These are phyloP conservation scores for Ophiothrix spiculata DNA, from an alignment of 35 echinoderm and acorn worm species.

Conservation along the genomic window DNA sequence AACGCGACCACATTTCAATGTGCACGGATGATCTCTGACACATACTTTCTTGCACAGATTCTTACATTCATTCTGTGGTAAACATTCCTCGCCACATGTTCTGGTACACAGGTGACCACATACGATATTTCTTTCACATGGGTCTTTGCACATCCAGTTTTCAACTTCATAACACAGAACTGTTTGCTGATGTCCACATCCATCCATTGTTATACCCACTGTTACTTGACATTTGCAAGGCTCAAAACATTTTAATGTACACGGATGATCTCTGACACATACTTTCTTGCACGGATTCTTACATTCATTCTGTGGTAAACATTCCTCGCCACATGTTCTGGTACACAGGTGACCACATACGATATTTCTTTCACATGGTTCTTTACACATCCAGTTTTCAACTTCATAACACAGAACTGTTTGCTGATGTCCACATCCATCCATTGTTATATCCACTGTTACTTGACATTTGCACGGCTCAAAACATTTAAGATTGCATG, in stretches of 20 bases:
- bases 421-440: conserved; percentile 31
- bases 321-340: conserved; percentile 26
- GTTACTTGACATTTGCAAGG: too few species aligned
- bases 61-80: too few species aligned
- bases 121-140: neutral
- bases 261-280: neutral
- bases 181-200: neutral
- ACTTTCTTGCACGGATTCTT: neutral
- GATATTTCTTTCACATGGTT: neutral
- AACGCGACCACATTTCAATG: too few species aligned
- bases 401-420: conserved; percentile 15
- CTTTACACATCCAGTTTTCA: conserved; percentile 14
- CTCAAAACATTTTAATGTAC: conserved; percentile 1
- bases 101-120: conserved; percentile 40
- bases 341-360: conserved; percentile 39
- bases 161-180: conserved; percentile 8
- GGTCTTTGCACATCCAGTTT: conserved; percentile 11
- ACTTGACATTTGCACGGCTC: conserved; percentile 28
- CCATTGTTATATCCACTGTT: neutral
- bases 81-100: conserved; percentile 35
- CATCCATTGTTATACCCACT: too few species aligned
- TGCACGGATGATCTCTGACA: neutral
- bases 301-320: too few species aligned
- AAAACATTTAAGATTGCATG: conserved; percentile 42
- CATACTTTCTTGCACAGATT: neutral